Conservation (phyloP, 2,888 invertebrate genomes). For the Campoplex nolae region DNA sequence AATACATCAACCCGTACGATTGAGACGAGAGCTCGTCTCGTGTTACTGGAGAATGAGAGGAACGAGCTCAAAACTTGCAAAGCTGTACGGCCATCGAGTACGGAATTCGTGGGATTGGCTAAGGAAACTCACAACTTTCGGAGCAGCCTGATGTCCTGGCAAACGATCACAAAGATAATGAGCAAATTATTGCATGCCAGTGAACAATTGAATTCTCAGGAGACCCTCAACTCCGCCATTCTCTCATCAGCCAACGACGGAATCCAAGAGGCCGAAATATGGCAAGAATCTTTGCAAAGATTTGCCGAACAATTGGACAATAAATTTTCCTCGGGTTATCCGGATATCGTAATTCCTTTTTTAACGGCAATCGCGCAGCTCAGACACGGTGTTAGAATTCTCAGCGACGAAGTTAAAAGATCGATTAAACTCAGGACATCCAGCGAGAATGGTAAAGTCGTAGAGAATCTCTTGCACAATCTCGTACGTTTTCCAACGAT, state of each 20-base stretch:
- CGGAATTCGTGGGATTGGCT: constrained; percentile 74
- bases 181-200: constrained; percentile 83
- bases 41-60: constrained; percentile 68
- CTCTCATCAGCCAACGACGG: constrained; percentile 79
- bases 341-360: constrained; percentile 91
- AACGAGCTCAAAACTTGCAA: constrained; percentile 73
- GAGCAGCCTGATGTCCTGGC: constrained; percentile 80
- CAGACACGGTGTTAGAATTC: constrained; percentile 87
- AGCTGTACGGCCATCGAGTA: constrained; percentile 76
- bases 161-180: constrained; percentile 84
- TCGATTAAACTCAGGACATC: constrained; percentile 81
- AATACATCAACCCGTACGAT: constrained; percentile 77
- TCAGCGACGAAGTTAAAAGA: constrained; percentile 86
- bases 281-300: constrained; percentile 86
- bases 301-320: constrained; percentile 87
- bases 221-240: background rate
- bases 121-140: constrained; percentile 80
- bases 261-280: constrained; percentile 85
- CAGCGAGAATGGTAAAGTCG: constrained; percentile 64
- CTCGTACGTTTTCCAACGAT: constrained; percentile 86
- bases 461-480: constrained; percentile 83
- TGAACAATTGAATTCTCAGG: constrained; percentile 80
- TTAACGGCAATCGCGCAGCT: constrained; percentile 89
- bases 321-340: constrained; percentile 89
- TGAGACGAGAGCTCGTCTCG: constrained; percentile 68